These are phyloP conservation scores for Caracal caracal DNA, from an alignment of 2,113 vertebrate species.

Conservation along the genomic window DNA sequence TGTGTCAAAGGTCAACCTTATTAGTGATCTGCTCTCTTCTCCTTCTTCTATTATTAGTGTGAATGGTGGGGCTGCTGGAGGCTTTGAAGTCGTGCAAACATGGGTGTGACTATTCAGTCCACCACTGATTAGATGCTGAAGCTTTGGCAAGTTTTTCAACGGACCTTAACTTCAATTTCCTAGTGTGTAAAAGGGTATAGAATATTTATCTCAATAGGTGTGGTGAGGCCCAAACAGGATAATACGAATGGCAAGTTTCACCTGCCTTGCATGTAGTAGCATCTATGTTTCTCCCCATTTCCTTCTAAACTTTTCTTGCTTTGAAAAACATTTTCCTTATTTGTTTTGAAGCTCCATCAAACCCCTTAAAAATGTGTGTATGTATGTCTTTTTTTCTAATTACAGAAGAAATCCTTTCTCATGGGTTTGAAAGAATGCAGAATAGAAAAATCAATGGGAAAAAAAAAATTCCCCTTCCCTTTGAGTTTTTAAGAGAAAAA, in stretches of 20 bases:
- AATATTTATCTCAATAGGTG: neutral
- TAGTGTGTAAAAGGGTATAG: neutral
- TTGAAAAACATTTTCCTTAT: neutral
- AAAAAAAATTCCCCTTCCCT: neutral
- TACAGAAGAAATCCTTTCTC: neutral
- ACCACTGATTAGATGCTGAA: neutral
- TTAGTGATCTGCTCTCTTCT: neutral
- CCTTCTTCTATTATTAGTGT: neutral
- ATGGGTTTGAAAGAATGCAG: conserved; percentile 39
- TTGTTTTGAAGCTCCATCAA: neutral
- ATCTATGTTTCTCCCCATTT: neutral
- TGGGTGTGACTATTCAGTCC: neutral
- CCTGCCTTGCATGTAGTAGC: neutral
- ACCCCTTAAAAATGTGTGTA: neutral
- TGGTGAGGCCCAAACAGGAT: neutral
- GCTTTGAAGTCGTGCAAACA: neutral
- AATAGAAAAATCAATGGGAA: neutral
- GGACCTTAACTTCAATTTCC: neutral
- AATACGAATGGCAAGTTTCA: neutral
- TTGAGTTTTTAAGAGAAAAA: neutral
- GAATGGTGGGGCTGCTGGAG: neutral
- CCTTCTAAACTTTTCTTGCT: neutral
- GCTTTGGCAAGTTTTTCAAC: neutral
- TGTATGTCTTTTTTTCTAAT: neutral
- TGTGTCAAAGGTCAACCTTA: neutral